Conservation (phyloP, 1,140 invertebrate species). For the Papilio helenus region DNA sequence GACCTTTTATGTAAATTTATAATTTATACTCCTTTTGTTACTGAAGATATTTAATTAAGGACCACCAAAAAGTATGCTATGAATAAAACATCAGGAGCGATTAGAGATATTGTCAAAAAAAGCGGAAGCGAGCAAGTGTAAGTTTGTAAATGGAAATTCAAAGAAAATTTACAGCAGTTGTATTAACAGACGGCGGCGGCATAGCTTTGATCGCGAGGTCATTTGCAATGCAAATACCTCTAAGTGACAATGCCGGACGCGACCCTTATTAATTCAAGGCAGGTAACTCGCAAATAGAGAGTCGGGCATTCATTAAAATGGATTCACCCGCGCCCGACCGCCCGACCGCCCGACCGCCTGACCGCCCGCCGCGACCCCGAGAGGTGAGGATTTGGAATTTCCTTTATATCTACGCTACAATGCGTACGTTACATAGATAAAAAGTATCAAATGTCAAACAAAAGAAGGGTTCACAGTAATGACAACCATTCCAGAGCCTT, state of each 20-base stretch:
- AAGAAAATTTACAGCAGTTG: slow-evolving; percentile 31
- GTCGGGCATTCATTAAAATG: slow-evolving; percentile 26
- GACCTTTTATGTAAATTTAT: neutral
- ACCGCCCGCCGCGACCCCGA: neutral
- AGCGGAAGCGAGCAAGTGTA: slow-evolving; percentile 2
- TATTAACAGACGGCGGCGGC: slow-evolving; percentile 20
- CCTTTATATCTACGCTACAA: neutral
- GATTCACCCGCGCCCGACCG: slow-evolving; percentile 7
- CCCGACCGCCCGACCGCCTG: neutral
- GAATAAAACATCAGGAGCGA: slow-evolving; percentile 9
- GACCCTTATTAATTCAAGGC: slow-evolving; percentile 33
- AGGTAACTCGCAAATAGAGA: slow-evolving; percentile 27
- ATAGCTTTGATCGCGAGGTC: slow-evolving; percentile 16
- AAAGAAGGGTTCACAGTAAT: neutral
- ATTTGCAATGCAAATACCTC: slow-evolving; percentile 30
- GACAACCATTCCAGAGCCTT: neutral
- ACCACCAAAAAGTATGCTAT: neutral
- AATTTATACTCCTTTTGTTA: neutral
- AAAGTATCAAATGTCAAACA: slow-evolving; percentile 12
- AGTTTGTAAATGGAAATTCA: slow-evolving; percentile 30
- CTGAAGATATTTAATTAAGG: neutral
- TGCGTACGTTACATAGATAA: neutral
- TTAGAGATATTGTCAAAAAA: slow-evolving; percentile 24
- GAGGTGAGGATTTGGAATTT: slow-evolving; percentile 10
- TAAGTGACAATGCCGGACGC: slow-evolving; percentile 33